Evolutionary conservation across 2,113 vertebrate genomes (phyloP).

Genomic region (Nicator chloris): DNA sequence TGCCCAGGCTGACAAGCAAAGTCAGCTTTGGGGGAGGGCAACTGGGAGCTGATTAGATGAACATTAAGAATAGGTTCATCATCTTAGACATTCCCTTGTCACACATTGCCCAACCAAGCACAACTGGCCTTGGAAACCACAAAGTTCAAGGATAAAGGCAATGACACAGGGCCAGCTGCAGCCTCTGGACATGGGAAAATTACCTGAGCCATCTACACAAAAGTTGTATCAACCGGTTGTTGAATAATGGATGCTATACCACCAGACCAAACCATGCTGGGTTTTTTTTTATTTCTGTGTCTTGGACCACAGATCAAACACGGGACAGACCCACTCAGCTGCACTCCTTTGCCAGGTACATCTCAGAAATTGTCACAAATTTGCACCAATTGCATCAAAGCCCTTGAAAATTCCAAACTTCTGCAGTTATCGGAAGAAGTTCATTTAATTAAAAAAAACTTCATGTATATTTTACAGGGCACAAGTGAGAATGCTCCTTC

Average conservation of each 20-base stretch:
- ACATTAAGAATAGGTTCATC: neutral
- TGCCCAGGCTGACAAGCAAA: neutral
- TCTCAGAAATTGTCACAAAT: neutral
- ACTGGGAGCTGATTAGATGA: neutral
- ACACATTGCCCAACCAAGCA: neutral
- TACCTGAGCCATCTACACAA: neutral
- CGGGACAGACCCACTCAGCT: neutral
- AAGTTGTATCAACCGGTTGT: neutral
- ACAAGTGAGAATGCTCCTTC: neutral
- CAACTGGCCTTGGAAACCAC: neutral
- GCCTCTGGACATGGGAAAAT: neutral
- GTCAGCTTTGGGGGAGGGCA: neutral
- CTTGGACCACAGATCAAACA: neutral
- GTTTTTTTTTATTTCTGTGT: neutral
- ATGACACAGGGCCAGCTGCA: neutral
- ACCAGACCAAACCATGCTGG: neutral
- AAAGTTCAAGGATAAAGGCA: neutral
- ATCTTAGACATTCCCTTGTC: neutral
- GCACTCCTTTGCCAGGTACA: neutral
- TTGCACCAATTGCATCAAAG: neutral
- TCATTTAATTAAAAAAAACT: neutral
- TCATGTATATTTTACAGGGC: neutral
- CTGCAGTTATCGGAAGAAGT: neutral
- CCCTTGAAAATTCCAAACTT: neutral
- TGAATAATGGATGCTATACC: neutral